Base-by-base conservation (phyloP, 2,113 vertebrate genomes). In the Nesogale talazaci region DNA sequence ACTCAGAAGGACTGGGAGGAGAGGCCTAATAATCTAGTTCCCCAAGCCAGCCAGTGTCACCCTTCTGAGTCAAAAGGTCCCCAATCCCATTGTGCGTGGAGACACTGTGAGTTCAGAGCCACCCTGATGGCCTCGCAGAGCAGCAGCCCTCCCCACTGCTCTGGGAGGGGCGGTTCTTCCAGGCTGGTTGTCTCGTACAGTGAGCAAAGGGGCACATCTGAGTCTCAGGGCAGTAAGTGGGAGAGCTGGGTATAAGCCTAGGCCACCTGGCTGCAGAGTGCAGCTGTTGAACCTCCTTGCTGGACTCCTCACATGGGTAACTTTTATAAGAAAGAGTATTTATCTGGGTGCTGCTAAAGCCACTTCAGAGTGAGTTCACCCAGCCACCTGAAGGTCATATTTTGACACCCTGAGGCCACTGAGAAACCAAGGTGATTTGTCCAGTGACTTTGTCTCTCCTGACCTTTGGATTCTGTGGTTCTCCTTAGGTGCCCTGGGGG, bases 171-270 rank as follows among this genome's bases (percentile, higher is more conserved):
- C 12, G 17, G 12, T 11, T n/a, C 34, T 34, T 8, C 3, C 19
- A 6, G 8, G 17, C 5, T 75, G 3, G 25, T 65, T 2, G 67
- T 67, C 1, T 1, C 0, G 52, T 25, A 0, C 36, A 14, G 16
- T 31, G 75, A 81, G 2, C 2, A 12, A 56, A 19, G 52, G 34
- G 36, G 20, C 15, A 46, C 42, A 36, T 2, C 67, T 38, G 9
- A 63, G 10, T 46, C 12, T 56, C 20, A 4, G 1, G 5, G 63
- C 14, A n/a, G 38, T 14, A 27, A 17, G 31, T 63, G 85, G 57
- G 25, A 5, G 16, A 31, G 4, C 40, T 77, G 81, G 72, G 16
- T 15, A 77, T 19, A 38, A 65, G 22, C 81, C 52, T 1, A 23
- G 69, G 42, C 36, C 8, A 1, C 31, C 34, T 0, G 2, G 31